Evolutionary conservation across 2,888 invertebrate genomes (phyloP), one percentile per base, ranked within the genome.

Genomic region (Eilema sororculum): DNA sequence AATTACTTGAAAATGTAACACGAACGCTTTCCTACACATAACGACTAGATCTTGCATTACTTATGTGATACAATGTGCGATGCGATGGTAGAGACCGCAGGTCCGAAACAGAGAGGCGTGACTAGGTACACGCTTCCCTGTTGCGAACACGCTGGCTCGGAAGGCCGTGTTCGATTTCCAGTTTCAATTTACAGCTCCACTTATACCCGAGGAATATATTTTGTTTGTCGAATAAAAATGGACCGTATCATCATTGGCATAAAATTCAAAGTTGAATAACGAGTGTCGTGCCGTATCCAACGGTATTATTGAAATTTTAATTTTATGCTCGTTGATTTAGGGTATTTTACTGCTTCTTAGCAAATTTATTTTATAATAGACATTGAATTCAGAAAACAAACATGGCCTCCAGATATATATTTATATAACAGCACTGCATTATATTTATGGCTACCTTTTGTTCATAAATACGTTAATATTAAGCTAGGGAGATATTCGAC

Each of bases 31-130:
- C 13, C 33, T 74, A 81, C 68, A 81, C 56, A 71, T 78, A 76
- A 77, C 73, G 80, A 81, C 80, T 81, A 81, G 80, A 81, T 79
- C 74, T 79, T 71, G 63, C 65, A 61, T 78, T 73, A 28, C 68
- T 81, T 74, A 67, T 59, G 56, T 66, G 72, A 70, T 59, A 69
- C 52, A 72, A 72, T 24, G 76, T 65, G 72, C 69, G 71, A 69
- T 62, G 71, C 65, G 64, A 72, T 65, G 67, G 24, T 63, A 24
- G 41, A 37, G 65, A 30, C 33, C 20, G 56, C 24, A 57, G 22
- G 33, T 22, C 58, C 68, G 63, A 10, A 28, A 64, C 41, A 46
- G 64, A 46, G 33, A 22, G 12, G 20, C n/a, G n/a, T 20, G 16
- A 46, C 30, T 33, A 8, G 30, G 28, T 28, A 46, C 46, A 2